A percentile compares a stretch with the other conserved stretches of the same genome.
These are phyloP conservation scores for Calidris pygmaea DNA, from an alignment of 2,113 vertebrate genomes.

Conservation along the genomic window DNA sequence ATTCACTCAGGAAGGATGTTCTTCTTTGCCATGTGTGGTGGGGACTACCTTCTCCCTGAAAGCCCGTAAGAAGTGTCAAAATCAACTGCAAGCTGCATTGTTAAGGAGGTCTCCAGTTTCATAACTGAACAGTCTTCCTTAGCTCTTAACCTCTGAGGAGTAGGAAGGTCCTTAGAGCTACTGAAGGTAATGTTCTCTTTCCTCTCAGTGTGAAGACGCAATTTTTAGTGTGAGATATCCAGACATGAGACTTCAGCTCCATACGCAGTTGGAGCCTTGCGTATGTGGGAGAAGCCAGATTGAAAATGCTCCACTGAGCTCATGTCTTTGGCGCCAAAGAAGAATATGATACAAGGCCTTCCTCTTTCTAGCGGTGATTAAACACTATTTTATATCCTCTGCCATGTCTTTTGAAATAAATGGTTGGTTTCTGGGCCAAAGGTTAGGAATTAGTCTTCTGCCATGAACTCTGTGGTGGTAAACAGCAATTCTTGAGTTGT, in stretches of 20 bases:
- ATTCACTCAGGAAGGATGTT: constrained; percentile 2
- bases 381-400: not conserved
- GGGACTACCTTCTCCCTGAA: not conserved
- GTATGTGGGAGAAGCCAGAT: not conserved
- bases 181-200: constrained; percentile 21
- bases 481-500: not conserved
- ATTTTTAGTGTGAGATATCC: not conserved
- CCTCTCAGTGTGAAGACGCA: not conserved
- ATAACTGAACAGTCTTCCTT: not conserved
- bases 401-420: not conserved
- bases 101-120: not conserved
- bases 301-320: not conserved
- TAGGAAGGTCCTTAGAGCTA: not conserved
- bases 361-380: not conserved
- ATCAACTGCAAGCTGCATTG: not conserved
- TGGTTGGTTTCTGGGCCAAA: not conserved
- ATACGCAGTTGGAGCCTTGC: accelerated
- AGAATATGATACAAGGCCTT: not conserved
- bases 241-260: not conserved
- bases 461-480: accelerated
- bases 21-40: not conserved
- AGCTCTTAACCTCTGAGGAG: constrained; percentile 17
- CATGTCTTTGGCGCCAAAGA: not conserved
- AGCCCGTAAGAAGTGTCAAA: not conserved
- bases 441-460: not conserved